Evolutionary conservation across 2,888 invertebrate species (phyloP).

Genomic region (Neocrepidodera transversa): DNA sequence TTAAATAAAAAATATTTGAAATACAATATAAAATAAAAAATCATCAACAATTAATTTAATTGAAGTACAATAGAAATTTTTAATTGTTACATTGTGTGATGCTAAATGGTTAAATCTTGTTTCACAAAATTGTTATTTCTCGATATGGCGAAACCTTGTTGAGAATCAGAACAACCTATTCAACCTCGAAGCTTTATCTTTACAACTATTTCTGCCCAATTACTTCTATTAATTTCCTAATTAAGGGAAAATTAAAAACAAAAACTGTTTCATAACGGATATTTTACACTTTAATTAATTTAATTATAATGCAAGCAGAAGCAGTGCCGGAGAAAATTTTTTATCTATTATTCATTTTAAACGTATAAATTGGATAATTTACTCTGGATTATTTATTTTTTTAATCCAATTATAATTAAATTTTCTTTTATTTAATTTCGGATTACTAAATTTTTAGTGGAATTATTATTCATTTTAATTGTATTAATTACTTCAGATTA

Average conservation of each 20-base stretch:
- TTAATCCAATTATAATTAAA: no score
- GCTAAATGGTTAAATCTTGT: not conserved
- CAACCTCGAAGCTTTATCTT: not conserved
- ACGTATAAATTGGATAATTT: no score
- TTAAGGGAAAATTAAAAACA: conserved; percentile 11
- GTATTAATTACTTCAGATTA: no score
- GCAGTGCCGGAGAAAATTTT: not conserved
- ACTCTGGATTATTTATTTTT: no score
- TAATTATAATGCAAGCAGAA: conserved; percentile 4
- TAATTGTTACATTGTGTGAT: not conserved
- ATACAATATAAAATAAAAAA: not conserved
- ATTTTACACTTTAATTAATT: conserved; percentile 14
- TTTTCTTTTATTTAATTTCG: no score
- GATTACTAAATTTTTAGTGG: no score
- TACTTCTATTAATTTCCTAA: conserved; percentile 11
- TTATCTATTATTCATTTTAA: no score
- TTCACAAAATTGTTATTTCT: not conserved
- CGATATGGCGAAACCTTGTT: not conserved
- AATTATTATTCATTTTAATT: no score
- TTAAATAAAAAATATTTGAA: conserved; percentile 41
- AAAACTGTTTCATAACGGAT: conserved; percentile 18
- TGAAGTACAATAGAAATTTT: no score
- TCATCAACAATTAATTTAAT: no score
- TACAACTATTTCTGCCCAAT: conserved; percentile 4
- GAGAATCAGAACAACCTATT: not conserved